These are phyloP conservation scores for Salvator merianae DNA, from an alignment of 2,113 vertebrate species.

Conservation along the genomic window DNA sequence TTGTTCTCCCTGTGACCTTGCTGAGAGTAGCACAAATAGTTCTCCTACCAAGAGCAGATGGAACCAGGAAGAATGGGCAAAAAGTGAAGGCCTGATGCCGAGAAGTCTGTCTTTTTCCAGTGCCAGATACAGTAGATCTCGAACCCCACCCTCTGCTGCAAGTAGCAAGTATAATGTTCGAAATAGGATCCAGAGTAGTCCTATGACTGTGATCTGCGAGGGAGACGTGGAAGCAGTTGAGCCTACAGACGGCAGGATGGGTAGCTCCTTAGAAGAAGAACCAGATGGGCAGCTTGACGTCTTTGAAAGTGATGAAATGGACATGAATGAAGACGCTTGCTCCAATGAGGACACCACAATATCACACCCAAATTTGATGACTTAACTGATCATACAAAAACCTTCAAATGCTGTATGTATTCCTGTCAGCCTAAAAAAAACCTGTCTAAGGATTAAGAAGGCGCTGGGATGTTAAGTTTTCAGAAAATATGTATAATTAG, in stretches of 20 bases:
- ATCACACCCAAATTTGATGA: conserved; percentile 45
- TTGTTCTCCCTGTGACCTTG: conserved; percentile 50
- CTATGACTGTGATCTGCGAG: conserved; percentile 97
- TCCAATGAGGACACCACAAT: conserved; percentile 32
- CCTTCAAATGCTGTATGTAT: conserved; percentile 67
- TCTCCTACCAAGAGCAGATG: conserved; percentile 79
- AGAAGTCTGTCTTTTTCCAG: conserved; percentile 83
- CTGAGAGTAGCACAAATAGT: conserved; percentile 71
- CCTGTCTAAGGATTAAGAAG: conserved; percentile 19
- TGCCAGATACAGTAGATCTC: conserved; percentile 85
- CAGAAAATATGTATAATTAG: conserved; percentile 15
- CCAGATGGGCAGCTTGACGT: conserved; percentile 51
- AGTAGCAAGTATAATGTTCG: conserved; percentile 95
- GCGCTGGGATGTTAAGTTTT: conserved; percentile 32
- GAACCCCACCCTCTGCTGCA: conserved; percentile 91
- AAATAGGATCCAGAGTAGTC: conserved; percentile 93
- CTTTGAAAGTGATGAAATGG: conserved; percentile 53
- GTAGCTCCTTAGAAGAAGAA: conserved; percentile 48
- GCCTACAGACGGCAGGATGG: conserved; percentile 66
- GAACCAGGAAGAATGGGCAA: conserved; percentile 87
- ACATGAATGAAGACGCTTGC: conserved; percentile 38
- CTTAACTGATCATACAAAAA: conserved; percentile 24
- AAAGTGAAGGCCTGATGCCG: conserved; percentile 81
- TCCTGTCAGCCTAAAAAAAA: conserved; percentile 78
- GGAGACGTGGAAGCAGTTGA: conserved; percentile 88